These are phyloP conservation scores for Ellobium chinense DNA, from an alignment of 2,888 invertebrate genomes.

Conservation along the genomic window DNA sequence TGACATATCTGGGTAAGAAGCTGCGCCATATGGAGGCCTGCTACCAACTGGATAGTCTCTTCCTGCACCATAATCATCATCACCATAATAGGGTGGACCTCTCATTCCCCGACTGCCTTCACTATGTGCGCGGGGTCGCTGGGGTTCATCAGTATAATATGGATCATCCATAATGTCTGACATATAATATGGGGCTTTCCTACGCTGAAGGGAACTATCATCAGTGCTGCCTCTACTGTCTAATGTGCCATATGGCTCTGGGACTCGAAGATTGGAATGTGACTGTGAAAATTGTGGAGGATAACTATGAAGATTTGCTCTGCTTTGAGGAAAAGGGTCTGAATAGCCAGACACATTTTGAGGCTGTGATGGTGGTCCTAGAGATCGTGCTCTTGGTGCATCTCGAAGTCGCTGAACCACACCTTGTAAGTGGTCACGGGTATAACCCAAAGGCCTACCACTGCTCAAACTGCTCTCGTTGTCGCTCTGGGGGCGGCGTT, in stretches of 20 bases:
- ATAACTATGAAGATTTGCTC: background rate
- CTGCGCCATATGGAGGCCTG: conserved; percentile 6
- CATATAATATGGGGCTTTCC: background rate
- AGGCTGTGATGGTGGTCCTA: background rate
- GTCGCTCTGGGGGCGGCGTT: conserved; percentile 32
- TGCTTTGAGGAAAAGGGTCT: conserved; percentile 21
- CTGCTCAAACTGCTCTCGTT: conserved; percentile 59
- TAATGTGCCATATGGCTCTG: background rate
- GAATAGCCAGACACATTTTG: conserved; percentile 23
- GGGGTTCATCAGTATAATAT: conserved; percentile 3
- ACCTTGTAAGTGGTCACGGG: conserved; percentile 68
- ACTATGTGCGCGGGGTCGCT: conserved; percentile 46
- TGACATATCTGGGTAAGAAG: conserved; percentile 38
- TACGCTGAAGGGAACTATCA: background rate
- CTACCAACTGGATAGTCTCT: background rate
- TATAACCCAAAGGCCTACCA: conserved; percentile 62
- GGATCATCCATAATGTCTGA: conserved; percentile 17
- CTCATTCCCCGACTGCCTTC: conserved; percentile 31
- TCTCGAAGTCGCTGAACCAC: conserved; percentile 64
- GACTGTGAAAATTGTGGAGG: background rate
- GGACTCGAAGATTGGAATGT: conserved; percentile 14
- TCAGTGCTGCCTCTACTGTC: background rate
- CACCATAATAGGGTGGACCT: background rate
- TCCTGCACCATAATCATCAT: background rate
- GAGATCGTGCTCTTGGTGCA: conserved; percentile 53